phyloP scores from a whole-genome alignment of 2,113 vertebrate genomes.

The Grus americana region DNA sequence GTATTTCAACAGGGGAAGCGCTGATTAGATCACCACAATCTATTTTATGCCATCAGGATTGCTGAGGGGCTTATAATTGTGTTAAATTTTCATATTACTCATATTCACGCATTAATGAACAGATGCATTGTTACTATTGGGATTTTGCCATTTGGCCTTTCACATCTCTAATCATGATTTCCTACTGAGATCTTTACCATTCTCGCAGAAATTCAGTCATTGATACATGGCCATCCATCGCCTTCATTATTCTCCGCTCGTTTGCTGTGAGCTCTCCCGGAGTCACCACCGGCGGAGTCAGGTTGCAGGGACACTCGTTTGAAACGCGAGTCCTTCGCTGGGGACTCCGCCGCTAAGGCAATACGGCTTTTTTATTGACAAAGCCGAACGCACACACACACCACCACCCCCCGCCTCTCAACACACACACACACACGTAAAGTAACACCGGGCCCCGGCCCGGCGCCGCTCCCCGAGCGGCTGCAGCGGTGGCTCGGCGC shows the following conservation, averaged over 20 bases:
- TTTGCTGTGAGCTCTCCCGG: background rate
- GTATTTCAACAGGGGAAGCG: constrained; percentile 48
- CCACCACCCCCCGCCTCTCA: too few relatives aligned
- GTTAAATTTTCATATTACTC: constrained; percentile 68
- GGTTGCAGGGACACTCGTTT: background rate
- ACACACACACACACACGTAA: too few relatives aligned
- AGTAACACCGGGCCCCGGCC: background rate
- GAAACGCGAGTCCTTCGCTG: background rate
- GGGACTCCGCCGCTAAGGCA: background rate
- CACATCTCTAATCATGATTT: constrained; percentile 26
- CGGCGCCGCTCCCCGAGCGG: background rate
- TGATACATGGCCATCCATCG: background rate
- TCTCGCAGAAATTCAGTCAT: background rate
- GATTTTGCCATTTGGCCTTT: constrained; percentile 67
- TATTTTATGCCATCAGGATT: constrained; percentile 35
- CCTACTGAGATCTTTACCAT: constrained; percentile 17
- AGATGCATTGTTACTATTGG: constrained; percentile 67
- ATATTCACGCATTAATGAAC: constrained; percentile 58
- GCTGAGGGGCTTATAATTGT: constrained; percentile 56
- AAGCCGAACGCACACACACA: background rate
- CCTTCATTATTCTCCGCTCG: background rate
- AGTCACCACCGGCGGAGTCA: background rate
- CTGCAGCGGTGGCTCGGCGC: background rate
- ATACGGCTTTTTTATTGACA: background rate
- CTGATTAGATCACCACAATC: constrained; percentile 48